phyloP scores from a whole-genome alignment of 2,113 vertebrate species.

The Psittacula cyanocephala region DNA sequence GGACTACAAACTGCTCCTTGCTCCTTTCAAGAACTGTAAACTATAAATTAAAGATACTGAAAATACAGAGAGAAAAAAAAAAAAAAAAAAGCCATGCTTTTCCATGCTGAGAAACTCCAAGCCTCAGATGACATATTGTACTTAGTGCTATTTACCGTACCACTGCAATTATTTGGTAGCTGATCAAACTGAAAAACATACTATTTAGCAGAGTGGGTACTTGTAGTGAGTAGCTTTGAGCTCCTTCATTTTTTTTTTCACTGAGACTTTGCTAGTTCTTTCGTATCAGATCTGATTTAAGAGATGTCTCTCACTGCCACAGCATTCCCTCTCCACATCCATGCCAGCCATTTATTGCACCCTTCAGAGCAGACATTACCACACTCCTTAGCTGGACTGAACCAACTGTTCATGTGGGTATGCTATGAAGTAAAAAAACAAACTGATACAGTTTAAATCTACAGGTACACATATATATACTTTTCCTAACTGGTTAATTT shows the following conservation, averaged over 20 bases:
- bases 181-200: constrained; percentile 41
- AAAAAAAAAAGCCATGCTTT: neutral
- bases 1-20: constrained; percentile 4
- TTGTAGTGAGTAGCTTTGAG: neutral
- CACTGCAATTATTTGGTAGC: constrained; percentile 23
- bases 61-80: neutral
- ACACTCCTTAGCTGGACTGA: neutral
- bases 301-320: neutral
- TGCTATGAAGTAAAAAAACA: neutral
- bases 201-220: neutral
- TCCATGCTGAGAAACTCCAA: constrained; percentile 33
- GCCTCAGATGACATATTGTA: neutral
- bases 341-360: neutral
- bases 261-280: neutral
- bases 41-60: neutral
- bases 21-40: constrained; percentile 48
- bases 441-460: neutral
- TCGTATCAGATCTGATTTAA: neutral
- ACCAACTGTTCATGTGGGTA: neutral
- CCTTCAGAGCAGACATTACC: neutral
- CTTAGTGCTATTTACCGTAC: constrained; percentile 6
- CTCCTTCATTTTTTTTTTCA: neutral
- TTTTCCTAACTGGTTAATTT: neutral
- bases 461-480: neutral
- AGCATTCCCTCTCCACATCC: neutral